Percentiles rank a stretch among this genome's conserved stretches.
These are phyloP conservation scores for Philaethria dido DNA, from an alignment of 2,888 invertebrate species.

Conservation along the genomic window DNA sequence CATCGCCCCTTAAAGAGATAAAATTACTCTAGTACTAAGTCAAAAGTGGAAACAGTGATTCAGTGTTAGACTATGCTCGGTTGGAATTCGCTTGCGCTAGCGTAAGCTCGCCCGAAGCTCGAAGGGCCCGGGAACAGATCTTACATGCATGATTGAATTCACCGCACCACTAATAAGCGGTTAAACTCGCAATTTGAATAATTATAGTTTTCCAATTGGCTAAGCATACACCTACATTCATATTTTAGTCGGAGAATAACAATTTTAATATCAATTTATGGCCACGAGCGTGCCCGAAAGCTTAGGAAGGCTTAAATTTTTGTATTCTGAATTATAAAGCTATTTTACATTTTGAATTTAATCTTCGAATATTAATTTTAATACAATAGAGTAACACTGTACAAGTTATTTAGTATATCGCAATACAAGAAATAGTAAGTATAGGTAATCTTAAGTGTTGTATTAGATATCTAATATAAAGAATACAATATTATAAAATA, in stretches of 20 bases:
- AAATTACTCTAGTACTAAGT: constrained; percentile 45
- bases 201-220: constrained; percentile 63
- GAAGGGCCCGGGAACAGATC: constrained; percentile 48
- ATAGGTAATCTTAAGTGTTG: too few species aligned
- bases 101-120: constrained; percentile 50
- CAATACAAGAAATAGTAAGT: too few species aligned
- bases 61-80: constrained; percentile 48
- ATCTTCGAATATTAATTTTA: neutral
- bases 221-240: constrained; percentile 50
- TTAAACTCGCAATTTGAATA: constrained; percentile 66
- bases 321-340: neutral
- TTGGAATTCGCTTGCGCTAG: constrained; percentile 54
- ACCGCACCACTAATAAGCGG: constrained; percentile 67
- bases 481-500: too few species aligned
- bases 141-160: constrained; percentile 55
- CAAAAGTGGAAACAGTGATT: constrained; percentile 53
- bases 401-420: too few species aligned
- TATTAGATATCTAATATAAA: too few species aligned
- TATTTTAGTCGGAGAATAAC: constrained; percentile 55
- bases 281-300: neutral
- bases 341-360: neutral
- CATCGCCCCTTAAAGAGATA: constrained; percentile 35
- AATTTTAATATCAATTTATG: constrained; percentile 34
- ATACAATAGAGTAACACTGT: too few species aligned
- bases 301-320: neutral